Evolutionary conservation across 2,113 vertebrate species (phyloP), one percentile per base, ranked within the genome.

Genomic region (Notarius quadriscutis): DNA sequence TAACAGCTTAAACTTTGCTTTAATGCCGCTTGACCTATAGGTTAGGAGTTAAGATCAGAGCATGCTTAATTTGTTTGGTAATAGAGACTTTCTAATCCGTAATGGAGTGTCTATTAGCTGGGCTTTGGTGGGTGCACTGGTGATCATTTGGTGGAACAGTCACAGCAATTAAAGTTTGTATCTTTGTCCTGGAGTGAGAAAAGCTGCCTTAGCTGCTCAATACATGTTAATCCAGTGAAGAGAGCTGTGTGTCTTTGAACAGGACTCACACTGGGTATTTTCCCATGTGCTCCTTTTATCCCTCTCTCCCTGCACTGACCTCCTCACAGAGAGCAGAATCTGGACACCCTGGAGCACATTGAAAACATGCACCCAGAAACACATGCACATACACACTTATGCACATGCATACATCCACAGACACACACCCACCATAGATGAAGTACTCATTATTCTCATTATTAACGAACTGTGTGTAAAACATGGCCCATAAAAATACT

Each of bases 201-300:
- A 96, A 95, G 95, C 93, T 93, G 94, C 95, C 97, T 97, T 98
- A 96, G 97, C 96, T 93, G 96, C 97, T 99, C 97, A 98, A 99
- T 99, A 98, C 98, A 99, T 98, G 98, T 97, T 99, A 99, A 99
- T 99, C 97, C 97, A 99, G 97, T 98, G 96, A 96, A 96, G 97
- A 97, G 95, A 97, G 95, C 95, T 96, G 95, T 96, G 94, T 94
- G 96, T 94, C 96, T 98, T 99, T 99, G 97, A 98, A 98, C 96
- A 95, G 96, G 96, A 95, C 96, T 97, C 97, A 97, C 92, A 93
- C 96, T 94, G 95, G 94, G 91, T 92, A 97, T 94, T 95, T 94
- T 92, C 92, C 85, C 93, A 94, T 93, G 96, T 94, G 94, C 94
- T 96, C 94, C 94, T 96, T 96, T 95, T 94, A 95, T 97, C 95